Percentiles rank a stretch among this genome's conserved stretches.
Conservation (phyloP, 2,797 vertebrate genomes). For the Anas georgica region DNA sequence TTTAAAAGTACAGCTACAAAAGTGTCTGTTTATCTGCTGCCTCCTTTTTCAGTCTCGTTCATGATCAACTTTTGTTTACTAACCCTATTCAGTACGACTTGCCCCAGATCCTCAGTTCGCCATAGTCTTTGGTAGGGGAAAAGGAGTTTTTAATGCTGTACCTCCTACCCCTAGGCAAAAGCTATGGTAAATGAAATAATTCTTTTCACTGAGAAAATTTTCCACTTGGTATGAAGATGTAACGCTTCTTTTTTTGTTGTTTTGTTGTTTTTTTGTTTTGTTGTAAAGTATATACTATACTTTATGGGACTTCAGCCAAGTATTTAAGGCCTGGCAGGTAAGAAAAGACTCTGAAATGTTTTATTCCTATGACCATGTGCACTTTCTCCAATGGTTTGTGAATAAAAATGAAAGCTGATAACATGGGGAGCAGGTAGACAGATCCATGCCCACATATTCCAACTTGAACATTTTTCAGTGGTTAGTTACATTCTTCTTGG, state of each 20-base stretch:
- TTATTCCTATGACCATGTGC: not conserved
- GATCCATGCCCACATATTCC: not conserved
- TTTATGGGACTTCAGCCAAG: not conserved
- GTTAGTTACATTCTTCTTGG: not conserved
- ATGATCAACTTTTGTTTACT: not conserved
- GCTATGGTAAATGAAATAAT: not conserved
- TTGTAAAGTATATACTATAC: not conserved
- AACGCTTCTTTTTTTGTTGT: not conserved
- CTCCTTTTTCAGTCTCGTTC: not conserved
- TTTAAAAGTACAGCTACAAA: not conserved
- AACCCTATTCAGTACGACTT: not conserved
- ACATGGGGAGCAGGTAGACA: not conserved
- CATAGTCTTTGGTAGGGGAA: not conserved
- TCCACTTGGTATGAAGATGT: not conserved
- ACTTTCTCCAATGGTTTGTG: not conserved
- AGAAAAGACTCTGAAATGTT: not conserved
- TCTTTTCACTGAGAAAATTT: not conserved
- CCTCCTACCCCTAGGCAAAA: not conserved
- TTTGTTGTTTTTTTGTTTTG: not conserved
- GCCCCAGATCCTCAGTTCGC: not conserved
- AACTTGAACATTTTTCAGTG: not conserved
- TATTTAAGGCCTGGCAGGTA: not conserved
- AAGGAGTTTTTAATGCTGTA: not conserved
- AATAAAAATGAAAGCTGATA: not conserved
- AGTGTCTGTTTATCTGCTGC: not conserved